Evolutionary conservation across 2,797 vertebrate genomes (phyloP).

Genomic region (Clarias pachynema): DNA sequence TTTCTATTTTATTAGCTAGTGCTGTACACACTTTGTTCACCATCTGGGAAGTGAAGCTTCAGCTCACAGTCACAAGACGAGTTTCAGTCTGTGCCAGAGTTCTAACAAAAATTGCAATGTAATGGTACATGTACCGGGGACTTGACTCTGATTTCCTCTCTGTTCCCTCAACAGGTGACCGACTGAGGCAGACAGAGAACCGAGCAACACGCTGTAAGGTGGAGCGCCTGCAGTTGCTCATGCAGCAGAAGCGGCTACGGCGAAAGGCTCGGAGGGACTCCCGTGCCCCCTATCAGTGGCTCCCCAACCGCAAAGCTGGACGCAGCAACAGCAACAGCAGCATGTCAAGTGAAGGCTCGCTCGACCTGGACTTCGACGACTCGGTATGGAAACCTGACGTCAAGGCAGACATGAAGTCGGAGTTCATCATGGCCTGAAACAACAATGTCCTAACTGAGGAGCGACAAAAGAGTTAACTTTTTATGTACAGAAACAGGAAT

Average conservation of each 20-base stretch:
- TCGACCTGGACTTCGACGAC: slow-evolving; percentile 96
- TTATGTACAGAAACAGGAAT: slow-evolving; percentile 58
- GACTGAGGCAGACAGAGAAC: slow-evolving; percentile 94
- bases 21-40: not conserved
- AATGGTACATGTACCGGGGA: not conserved
- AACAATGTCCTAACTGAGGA: slow-evolving; percentile 56
- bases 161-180: slow-evolving; percentile 78
- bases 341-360: slow-evolving; percentile 87
- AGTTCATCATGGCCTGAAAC: slow-evolving; percentile 90
- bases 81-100: not conserved
- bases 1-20: slow-evolving; percentile 31
- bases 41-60: slow-evolving; percentile 14
- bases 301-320: slow-evolving; percentile 88
- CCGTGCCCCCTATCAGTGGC: slow-evolving; percentile 90
- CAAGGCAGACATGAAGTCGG: slow-evolving; percentile 94
- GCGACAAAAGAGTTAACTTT: slow-evolving; percentile 53
- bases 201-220: slow-evolving; percentile 96
- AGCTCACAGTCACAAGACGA: not conserved
- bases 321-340: slow-evolving; percentile 93
- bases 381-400: slow-evolving; percentile 96
- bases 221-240: slow-evolving; percentile 92
- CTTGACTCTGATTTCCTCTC: slow-evolving; percentile 21
- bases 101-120: not conserved
- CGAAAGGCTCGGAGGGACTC: slow-evolving; percentile 92
- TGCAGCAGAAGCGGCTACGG: slow-evolving; percentile 95